Evolutionary conservation across 2,888 invertebrate species (phyloP).

Genomic region (Polylopha cassiicola): DNA sequence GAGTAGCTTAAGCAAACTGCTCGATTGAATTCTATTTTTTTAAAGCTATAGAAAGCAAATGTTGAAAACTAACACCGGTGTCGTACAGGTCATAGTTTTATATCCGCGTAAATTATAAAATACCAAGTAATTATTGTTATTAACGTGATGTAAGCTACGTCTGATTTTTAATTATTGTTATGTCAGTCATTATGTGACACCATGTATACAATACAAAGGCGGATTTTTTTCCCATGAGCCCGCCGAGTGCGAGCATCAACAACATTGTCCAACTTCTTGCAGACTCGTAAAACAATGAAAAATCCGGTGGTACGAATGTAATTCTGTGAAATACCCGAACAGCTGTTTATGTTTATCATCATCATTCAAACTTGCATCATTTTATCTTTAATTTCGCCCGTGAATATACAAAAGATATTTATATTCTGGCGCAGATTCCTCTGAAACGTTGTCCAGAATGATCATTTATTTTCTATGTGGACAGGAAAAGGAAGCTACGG

Average conservation of each 20-base stretch:
- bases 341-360: conserved; percentile 25
- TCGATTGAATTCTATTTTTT: conserved; percentile 3
- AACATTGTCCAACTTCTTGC: conserved; percentile 53
- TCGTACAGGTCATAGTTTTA: too few species aligned
- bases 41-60: not conserved
- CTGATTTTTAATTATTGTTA: conserved; percentile 27
- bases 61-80: too few species aligned
- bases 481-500: too few species aligned
- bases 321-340: conserved; percentile 35
- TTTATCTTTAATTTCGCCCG: too few species aligned
- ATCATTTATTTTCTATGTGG: too few species aligned
- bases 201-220: conserved; percentile 56
- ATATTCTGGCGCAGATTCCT: too few species aligned
- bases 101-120: too few species aligned
- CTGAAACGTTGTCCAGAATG: too few species aligned
- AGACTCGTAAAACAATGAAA: conserved; percentile 16
- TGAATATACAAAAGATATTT: too few species aligned
- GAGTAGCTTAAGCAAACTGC: conserved; percentile 18
- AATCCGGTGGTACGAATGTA: not conserved
- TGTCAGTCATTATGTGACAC: conserved; percentile 37
- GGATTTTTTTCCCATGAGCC: conserved; percentile 63
- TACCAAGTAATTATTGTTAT: not conserved
- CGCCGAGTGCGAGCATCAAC: conserved; percentile 31
- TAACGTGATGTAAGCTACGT: not conserved
- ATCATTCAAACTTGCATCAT: too few species aligned